These are phyloP conservation scores for Cybosia mesomella DNA, from an alignment of 2,888 invertebrate species.

Conservation along the genomic window DNA sequence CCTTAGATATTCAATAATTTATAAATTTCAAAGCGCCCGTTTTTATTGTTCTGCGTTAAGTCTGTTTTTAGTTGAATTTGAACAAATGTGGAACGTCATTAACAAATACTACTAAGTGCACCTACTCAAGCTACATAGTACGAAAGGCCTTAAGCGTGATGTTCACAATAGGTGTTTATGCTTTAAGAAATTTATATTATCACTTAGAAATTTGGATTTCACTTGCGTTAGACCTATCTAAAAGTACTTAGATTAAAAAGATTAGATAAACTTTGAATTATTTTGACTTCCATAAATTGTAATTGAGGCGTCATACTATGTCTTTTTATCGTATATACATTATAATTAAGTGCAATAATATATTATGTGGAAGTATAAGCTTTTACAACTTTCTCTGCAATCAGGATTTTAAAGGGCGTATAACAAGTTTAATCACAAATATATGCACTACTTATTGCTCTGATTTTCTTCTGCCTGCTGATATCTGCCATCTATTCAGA, in stretches of 20 bases:
- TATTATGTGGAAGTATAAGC: conserved; percentile 26
- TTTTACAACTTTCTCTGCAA: conserved; percentile 49
- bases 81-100: conserved; percentile 62
- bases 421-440: conserved; percentile 41
- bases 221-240: background rate
- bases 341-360: conserved; percentile 17
- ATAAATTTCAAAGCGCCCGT: too few relatives aligned
- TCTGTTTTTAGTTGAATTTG: conserved; percentile 32
- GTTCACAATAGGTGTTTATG: conserved; percentile 66
- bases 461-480: conserved; percentile 46
- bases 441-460: conserved; percentile 53
- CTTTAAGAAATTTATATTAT: too few relatives aligned
- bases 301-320: background rate
- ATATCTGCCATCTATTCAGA: conserved; percentile 25
- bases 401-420: conserved; percentile 56
- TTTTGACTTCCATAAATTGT: background rate
- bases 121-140: conserved; percentile 61
- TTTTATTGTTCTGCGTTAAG: too few relatives aligned
- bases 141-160: conserved; percentile 60
- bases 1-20: too few relatives aligned
- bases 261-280: background rate
- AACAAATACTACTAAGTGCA: conserved; percentile 62
- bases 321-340: background rate
- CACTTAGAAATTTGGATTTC: background rate
- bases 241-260: background rate